Conservation (phyloP, 2,888 invertebrate genomes). For the Spicauda simplicius region DNA sequence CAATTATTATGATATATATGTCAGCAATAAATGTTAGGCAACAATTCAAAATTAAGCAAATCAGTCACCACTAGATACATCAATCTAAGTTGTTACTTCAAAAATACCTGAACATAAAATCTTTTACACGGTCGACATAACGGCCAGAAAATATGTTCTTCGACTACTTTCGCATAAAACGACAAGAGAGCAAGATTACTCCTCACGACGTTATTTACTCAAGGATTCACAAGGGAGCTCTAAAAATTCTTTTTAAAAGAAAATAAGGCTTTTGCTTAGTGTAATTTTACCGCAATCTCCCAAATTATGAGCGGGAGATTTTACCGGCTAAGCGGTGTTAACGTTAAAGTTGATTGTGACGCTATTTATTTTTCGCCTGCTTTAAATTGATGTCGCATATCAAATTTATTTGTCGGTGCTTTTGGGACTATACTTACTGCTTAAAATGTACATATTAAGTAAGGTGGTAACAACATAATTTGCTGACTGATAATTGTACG, state of each 20-base stretch:
- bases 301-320: slow-evolving; percentile 10
- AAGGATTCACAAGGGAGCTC: slow-evolving; percentile 12
- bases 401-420: neutral
- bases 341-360: neutral
- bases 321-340: slow-evolving; percentile 16
- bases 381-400: slow-evolving; percentile 3
- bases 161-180: slow-evolving; percentile 5
- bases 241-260: slow-evolving; percentile 10
- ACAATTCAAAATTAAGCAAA: too few relatives aligned
- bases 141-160: neutral
- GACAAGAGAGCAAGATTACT: slow-evolving; percentile 6
- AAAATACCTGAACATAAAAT: too few relatives aligned
- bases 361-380: slow-evolving; percentile 10
- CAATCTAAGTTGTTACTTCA: too few relatives aligned
- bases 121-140: too few relatives aligned
- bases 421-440: neutral
- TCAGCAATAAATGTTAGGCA: too few relatives aligned
- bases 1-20: too few relatives aligned
- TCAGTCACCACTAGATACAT: too few relatives aligned
- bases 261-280: slow-evolving; percentile 17
- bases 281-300: slow-evolving; percentile 23
- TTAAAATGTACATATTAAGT: neutral
- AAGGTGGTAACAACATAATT: neutral
- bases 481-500: too few relatives aligned
- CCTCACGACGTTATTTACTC: slow-evolving; percentile 13